phyloP scores from a whole-genome alignment of 2,888 invertebrate genomes.

The Abrostola tripartita region DNA sequence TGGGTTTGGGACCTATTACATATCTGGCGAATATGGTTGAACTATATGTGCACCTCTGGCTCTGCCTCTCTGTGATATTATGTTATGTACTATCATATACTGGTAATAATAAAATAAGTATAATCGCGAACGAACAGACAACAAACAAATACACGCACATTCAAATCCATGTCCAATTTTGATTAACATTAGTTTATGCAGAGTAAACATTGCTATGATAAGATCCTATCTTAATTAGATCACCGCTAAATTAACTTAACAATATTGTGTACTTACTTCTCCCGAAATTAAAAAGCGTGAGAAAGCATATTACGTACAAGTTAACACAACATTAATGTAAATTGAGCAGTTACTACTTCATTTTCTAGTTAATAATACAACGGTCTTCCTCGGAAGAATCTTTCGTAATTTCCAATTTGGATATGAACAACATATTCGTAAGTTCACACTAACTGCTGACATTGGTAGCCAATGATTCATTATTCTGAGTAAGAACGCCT shows the following conservation, averaged over 20 bases:
- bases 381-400: not conserved
- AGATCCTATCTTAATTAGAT: constrained; percentile 38
- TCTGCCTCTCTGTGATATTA: no score
- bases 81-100: no score
- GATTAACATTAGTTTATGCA: not conserved
- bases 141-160: no score
- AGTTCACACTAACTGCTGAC: no score
- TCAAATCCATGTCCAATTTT: no score
- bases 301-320: constrained; percentile 32
- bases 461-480: constrained; percentile 39
- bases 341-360: constrained; percentile 20
- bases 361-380: constrained; percentile 4
- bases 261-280: constrained; percentile 29
- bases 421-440: no score
- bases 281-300: constrained; percentile 44
- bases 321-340: constrained; percentile 27
- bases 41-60: no score
- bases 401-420: constrained; percentile 14
- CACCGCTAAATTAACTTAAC: constrained; percentile 32
- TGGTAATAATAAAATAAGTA: no score
- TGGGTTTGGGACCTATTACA: no score
- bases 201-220: constrained; percentile 23
- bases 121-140: no score
- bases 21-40: no score
- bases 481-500: constrained; percentile 43